A percentile compares a stretch with the other conserved stretches of the same genome.
phyloP scores from a whole-genome alignment of 2,113 vertebrate species.

The Gallinago undulata region DNA sequence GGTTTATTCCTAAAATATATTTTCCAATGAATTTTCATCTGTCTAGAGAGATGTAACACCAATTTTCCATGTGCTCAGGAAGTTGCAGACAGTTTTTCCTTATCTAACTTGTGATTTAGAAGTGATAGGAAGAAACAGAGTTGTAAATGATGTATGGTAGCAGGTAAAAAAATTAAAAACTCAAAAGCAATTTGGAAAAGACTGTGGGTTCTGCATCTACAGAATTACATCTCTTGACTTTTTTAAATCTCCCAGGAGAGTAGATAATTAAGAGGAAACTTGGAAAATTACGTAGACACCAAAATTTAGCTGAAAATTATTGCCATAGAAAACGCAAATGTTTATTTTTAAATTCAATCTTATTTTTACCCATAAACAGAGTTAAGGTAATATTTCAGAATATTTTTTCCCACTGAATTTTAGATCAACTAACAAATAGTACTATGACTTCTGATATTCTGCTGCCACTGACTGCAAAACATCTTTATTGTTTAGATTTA shows the following conservation, averaged over 20 bases:
- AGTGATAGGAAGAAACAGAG: neutral
- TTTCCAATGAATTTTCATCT: neutral
- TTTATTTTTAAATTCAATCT: neutral
- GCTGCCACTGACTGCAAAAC: constrained; percentile 63
- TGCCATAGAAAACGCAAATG: neutral
- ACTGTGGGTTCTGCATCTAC: neutral
- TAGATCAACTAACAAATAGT: neutral
- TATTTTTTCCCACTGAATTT: neutral
- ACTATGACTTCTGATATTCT: neutral
- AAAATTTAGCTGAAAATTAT: neutral
- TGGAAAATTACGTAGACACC: neutral
- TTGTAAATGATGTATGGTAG: neutral
- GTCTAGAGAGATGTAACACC: neutral
- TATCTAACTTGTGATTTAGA: neutral
- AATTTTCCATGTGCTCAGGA: neutral
- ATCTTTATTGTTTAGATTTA: constrained; percentile 52
- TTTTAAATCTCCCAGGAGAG: neutral
- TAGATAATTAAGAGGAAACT: neutral
- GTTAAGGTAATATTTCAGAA: neutral
- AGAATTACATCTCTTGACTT: neutral
- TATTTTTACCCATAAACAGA: neutral
- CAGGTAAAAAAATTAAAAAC: neutral
- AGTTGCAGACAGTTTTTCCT: neutral
- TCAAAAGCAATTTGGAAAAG: neutral
- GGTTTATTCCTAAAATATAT: neutral